Conservation (phyloP, 2,113 vertebrate genomes). For the Cebidichthys violaceus region DNA sequence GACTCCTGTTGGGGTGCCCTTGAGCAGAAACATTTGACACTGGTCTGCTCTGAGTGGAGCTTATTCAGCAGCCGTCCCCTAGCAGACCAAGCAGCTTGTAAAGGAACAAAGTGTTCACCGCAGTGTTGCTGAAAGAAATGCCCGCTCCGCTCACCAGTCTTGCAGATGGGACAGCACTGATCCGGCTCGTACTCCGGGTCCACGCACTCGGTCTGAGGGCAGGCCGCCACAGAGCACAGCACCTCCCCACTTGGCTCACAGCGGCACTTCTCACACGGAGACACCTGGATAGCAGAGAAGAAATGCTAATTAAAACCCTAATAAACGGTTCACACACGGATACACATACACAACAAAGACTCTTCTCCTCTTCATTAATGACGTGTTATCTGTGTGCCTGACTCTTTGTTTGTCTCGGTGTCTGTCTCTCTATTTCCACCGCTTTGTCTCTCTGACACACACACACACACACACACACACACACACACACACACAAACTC, state of each 20-base stretch:
- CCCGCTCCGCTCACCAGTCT: slow-evolving; percentile 87
- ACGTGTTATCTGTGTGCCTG: slow-evolving; percentile 39
- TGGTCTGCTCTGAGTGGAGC: slow-evolving; percentile 6
- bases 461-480: not conserved
- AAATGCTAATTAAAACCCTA: slow-evolving; percentile 28
- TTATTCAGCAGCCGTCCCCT: not conserved
- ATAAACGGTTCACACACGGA: slow-evolving; percentile 26
- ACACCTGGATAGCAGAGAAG: slow-evolving; percentile 88
- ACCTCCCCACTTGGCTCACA: slow-evolving; percentile 97
- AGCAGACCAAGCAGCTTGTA: not conserved
- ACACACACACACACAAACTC: not conserved
- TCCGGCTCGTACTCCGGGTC: slow-evolving; percentile 97
- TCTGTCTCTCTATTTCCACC: slow-evolving; percentile 4
- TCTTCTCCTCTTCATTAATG: slow-evolving; percentile 37
- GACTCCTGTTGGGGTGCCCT: slow-evolving; percentile 56
- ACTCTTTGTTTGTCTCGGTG: slow-evolving; percentile 32
- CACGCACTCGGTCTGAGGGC: slow-evolving; percentile 97
- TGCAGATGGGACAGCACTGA: slow-evolving; percentile 98
- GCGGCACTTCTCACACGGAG: slow-evolving; percentile 94
- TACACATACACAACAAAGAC: slow-evolving; percentile 17
- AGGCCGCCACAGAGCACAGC: slow-evolving; percentile 94
- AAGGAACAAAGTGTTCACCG: not conserved
- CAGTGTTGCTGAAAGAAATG: not conserved
- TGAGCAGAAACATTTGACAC: slow-evolving; percentile 47
- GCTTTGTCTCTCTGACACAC: not conserved